phyloP scores from a whole-genome alignment of 2,113 vertebrate species.

The Kryptolebias marmoratus region DNA sequence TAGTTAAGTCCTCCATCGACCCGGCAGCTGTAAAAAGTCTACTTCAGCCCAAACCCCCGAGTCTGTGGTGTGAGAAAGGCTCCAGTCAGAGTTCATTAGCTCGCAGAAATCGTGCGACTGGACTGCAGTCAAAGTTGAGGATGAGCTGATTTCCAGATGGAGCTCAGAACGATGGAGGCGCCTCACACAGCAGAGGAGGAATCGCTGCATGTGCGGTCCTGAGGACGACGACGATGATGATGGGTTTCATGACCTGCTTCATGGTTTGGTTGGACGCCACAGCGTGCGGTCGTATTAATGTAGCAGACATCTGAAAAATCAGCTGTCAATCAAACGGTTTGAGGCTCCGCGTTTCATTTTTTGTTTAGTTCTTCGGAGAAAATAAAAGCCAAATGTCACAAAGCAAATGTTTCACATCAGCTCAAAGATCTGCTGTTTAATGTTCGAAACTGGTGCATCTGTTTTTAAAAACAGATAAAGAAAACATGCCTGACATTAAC shows the following conservation, averaged over 20 bases:
- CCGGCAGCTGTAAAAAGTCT: constrained; percentile 32
- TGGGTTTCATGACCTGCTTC: constrained; percentile 16
- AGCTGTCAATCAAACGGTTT: not conserved
- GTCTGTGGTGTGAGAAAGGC: constrained; percentile 52
- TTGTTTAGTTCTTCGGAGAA: no score
- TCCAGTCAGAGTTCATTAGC: constrained; percentile 57
- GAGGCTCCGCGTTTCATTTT: no score
- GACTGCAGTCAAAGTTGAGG: constrained; percentile 33
- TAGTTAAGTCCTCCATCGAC: constrained; percentile 31
- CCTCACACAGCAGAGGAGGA: constrained; percentile 38
- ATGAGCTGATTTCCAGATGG: constrained; percentile 67
- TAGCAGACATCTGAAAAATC: constrained; percentile 7
- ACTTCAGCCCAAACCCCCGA: constrained; percentile 43
- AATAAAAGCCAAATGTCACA: no score
- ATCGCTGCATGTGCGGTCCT: constrained; percentile 25
- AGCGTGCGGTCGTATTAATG: not conserved
- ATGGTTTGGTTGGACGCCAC: constrained; percentile 17
- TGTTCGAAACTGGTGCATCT: no score
- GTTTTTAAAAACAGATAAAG: no score
- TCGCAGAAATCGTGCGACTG: constrained; percentile 30
- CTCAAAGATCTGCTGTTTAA: no score
- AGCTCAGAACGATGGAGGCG: constrained; percentile 21
- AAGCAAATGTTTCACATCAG: no score
- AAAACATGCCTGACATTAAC: no score
- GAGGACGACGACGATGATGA: constrained; percentile 40